Conservation (phyloP, 2,797 vertebrate species). For the Poecilia gillii region DNA sequence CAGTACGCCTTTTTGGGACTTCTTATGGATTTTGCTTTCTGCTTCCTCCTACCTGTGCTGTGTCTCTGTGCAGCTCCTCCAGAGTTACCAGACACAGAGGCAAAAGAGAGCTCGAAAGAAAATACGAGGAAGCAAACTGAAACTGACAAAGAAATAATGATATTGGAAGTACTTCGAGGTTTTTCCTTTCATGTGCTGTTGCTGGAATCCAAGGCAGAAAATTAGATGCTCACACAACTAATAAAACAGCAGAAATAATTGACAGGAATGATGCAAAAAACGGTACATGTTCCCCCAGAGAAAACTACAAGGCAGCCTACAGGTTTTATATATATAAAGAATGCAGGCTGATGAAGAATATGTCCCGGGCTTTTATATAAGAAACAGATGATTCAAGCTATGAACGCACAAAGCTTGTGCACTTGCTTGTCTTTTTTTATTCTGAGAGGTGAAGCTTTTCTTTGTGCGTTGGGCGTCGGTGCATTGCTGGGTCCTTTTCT, state of each 20-base stretch:
- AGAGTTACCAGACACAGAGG: neutral
- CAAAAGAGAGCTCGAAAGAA: neutral
- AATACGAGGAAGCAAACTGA: neutral
- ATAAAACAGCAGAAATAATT: neutral
- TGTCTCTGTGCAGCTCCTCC: neutral
- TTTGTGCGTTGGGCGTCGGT: slow-evolving; percentile 12
- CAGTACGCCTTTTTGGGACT: neutral
- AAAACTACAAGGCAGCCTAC: neutral
- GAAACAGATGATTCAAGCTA: slow-evolving; percentile 44
- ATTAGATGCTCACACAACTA: neutral
- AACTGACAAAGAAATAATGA: neutral
- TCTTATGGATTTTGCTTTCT: neutral
- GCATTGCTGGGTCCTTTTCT: neutral
- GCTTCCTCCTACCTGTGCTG: neutral
- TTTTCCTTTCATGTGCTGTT: neutral
- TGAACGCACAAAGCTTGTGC: slow-evolving; percentile 28
- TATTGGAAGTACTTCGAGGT: neutral
- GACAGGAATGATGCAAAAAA: neutral
- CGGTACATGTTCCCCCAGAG: neutral
- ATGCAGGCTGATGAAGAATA: neutral
- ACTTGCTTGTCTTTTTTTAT: slow-evolving; percentile 20
- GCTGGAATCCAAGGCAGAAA: neutral
- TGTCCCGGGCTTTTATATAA: slow-evolving; percentile 42
- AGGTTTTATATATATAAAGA: neutral
- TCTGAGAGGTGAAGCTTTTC: slow-evolving; percentile 18